Conservation (phyloP, 2,797 vertebrate species). For the Neostethus bicornis region DNA sequence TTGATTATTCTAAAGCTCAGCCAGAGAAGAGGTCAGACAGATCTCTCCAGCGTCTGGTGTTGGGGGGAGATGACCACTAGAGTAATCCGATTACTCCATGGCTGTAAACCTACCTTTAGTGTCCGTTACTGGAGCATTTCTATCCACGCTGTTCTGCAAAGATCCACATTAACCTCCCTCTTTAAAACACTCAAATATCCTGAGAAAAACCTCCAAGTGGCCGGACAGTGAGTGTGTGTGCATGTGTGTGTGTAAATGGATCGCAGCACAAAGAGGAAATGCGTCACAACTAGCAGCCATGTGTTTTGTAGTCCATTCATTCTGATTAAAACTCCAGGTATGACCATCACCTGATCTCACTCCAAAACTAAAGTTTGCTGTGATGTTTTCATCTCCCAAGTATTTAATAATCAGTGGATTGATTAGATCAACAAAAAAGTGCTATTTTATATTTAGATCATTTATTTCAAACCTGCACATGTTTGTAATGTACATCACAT, state of each 20-base stretch:
- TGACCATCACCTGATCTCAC: too few species aligned
- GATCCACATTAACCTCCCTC: constrained; percentile 66
- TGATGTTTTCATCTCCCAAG: too few species aligned
- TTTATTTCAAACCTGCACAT: too few species aligned
- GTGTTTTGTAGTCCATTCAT: constrained; percentile 69
- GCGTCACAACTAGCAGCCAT: constrained; percentile 72
- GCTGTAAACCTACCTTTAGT: constrained; percentile 70
- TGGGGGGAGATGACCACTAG: constrained; percentile 40
- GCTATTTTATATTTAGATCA: too few species aligned
- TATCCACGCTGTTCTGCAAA: constrained; percentile 46
- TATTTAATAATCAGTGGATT: too few species aligned
- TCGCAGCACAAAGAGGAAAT: constrained; percentile 73
- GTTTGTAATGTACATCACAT: too few species aligned
- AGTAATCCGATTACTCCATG: constrained; percentile 46
- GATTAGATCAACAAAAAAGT: too few species aligned
- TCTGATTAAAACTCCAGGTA: too few species aligned
- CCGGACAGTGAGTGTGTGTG: constrained; percentile 42
- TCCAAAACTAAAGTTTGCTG: too few species aligned
- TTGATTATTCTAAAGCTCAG: constrained; percentile 34
- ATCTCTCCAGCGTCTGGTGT: constrained; percentile 24
- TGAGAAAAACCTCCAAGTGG: constrained; percentile 73
- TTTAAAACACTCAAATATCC: constrained; percentile 63
- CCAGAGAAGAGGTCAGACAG: constrained; percentile 54
- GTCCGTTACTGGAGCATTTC: constrained; percentile 72
- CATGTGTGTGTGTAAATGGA: constrained; percentile 21